Conservation (phyloP, 2,888 invertebrate genomes). For the Myopa testacea region DNA sequence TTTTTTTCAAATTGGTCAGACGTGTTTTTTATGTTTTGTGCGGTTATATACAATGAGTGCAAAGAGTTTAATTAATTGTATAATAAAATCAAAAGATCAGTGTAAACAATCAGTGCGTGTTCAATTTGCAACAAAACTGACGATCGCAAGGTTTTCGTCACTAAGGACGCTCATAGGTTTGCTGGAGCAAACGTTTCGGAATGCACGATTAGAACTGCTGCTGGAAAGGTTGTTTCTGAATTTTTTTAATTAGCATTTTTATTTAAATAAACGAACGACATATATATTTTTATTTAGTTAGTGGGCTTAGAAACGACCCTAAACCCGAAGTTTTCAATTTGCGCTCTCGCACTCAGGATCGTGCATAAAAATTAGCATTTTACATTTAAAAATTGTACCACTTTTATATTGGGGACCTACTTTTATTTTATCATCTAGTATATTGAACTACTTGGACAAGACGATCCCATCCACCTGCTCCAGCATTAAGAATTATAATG, state of each 20-base stretch:
- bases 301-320: slow-evolving; percentile 86
- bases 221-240: slow-evolving; percentile 76
- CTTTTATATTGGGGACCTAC: slow-evolving; percentile 90
- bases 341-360: slow-evolving; percentile 76
- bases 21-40: too few species aligned
- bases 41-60: too few species aligned
- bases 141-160: too few species aligned
- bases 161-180: too few species aligned
- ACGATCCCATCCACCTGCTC: slow-evolving; percentile 78
- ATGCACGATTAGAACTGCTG: slow-evolving; percentile 82
- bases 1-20: too few species aligned
- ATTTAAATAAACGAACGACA: background rate
- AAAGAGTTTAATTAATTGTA: too few species aligned
- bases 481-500: slow-evolving; percentile 80
- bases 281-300: slow-evolving; percentile 58
- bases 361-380: slow-evolving; percentile 78
- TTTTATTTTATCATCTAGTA: slow-evolving; percentile 91
- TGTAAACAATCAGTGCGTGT: too few species aligned
- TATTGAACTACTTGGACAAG: slow-evolving; percentile 80
- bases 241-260: background rate
- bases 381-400: slow-evolving; percentile 86
- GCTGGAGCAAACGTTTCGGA: too few species aligned
- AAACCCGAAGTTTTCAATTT: slow-evolving; percentile 81
- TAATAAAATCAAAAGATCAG: too few species aligned
- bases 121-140: too few species aligned